These are phyloP conservation scores for Quadriops clusia DNA, from an alignment of 2,888 invertebrate genomes.

Conservation along the genomic window DNA sequence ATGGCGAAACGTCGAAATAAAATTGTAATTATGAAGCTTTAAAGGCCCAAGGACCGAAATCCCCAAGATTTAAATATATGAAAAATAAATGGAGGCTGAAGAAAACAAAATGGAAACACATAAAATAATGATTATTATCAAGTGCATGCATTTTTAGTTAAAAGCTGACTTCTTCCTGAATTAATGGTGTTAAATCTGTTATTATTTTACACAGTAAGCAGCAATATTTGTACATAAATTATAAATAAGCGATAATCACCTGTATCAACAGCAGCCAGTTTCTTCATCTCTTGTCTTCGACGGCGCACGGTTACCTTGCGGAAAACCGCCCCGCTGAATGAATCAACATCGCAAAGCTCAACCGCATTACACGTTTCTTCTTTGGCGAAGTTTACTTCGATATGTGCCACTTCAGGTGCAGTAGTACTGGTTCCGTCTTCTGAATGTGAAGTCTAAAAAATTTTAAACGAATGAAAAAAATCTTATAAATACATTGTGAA, in stretches of 20 bases:
- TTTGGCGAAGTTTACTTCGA: constrained; percentile 19
- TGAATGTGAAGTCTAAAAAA: no score
- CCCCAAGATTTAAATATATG: no score
- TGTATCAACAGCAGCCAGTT: constrained; percentile 32
- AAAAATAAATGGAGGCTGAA: neutral
- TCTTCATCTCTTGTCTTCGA: constrained; percentile 38
- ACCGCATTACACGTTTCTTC: constrained; percentile 19
- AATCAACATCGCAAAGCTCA: constrained; percentile 40
- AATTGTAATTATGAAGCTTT: no score
- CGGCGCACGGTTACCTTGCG: constrained; percentile 52
- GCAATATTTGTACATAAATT: constrained; percentile 1
- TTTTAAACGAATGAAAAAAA: no score
- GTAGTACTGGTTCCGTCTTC: no score
- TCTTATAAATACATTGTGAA: no score
- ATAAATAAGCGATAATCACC: constrained; percentile 26
- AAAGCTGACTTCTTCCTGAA: neutral
- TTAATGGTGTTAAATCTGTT: constrained; percentile 7
- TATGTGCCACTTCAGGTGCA: no score
- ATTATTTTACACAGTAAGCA: constrained; percentile 1
- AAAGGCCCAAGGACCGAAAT: no score
- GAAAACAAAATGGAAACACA: constrained; percentile 1
- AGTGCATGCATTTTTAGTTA: neutral
- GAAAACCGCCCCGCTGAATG: constrained; percentile 51
- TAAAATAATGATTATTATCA: constrained; percentile 1
- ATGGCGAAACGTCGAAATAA: no score